Conservation (phyloP, 2,113 vertebrate species). For the Ammospiza caudacuta region DNA sequence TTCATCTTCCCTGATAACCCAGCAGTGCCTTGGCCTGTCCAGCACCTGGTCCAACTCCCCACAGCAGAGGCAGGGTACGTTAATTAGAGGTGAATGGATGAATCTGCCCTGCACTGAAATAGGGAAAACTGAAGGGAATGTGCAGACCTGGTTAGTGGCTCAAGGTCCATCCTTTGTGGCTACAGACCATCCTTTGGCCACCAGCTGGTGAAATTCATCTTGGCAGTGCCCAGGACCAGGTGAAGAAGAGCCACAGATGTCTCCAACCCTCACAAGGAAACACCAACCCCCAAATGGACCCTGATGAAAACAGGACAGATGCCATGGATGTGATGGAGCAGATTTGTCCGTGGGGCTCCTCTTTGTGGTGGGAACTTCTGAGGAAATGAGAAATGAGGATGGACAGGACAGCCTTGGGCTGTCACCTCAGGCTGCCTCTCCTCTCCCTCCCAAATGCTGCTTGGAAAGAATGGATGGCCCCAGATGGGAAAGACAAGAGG, state of each 20-base stretch:
- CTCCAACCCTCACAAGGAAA: background rate
- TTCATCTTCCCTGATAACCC: background rate
- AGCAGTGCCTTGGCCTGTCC: background rate
- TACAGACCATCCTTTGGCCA: background rate
- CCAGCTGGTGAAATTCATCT: fast-evolving
- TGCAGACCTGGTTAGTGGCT: too few species aligned
- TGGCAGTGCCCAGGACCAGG: background rate
- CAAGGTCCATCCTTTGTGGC: too few species aligned
- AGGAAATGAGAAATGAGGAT: background rate
- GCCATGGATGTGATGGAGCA: fast-evolving
- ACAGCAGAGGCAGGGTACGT: background rate
- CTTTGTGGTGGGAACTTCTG: background rate
- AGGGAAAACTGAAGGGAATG: background rate
- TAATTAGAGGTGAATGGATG: background rate
- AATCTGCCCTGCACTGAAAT: background rate
- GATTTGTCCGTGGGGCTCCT: background rate
- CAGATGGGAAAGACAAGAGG: background rate
- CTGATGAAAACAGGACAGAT: fast-evolving
- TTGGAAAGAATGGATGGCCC: background rate
- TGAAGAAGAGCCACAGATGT: fast-evolving
- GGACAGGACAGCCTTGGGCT: background rate
- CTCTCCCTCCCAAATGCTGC: background rate
- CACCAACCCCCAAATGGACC: background rate
- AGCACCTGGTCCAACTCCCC: background rate
- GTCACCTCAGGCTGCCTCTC: background rate